Evolutionary conservation across 2,797 vertebrate genomes (phyloP).

Genomic region (Melanotaenia parkinsoni): DNA sequence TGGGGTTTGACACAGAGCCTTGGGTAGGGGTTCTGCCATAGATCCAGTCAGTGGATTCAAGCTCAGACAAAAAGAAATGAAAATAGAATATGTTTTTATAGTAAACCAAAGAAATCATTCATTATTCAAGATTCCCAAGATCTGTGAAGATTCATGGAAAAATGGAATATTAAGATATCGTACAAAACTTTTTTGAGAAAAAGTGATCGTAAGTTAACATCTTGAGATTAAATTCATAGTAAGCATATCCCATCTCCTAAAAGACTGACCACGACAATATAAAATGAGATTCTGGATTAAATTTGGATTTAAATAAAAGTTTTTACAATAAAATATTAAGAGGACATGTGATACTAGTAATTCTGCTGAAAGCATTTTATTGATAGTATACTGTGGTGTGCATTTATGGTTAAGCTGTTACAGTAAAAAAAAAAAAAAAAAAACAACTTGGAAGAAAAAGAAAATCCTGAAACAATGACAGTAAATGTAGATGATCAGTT

Average conservation of each 20-base stretch:
- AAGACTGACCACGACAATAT: not conserved
- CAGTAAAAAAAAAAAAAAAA: constrained; percentile 38
- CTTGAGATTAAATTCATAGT: too few species aligned
- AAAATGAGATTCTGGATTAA: not conserved
- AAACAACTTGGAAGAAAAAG: not conserved
- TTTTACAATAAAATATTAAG: constrained; percentile 13
- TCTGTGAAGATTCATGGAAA: too few species aligned
- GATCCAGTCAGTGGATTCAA: not conserved
- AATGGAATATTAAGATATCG: too few species aligned
- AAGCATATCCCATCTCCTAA: not conserved
- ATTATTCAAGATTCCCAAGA: not conserved
- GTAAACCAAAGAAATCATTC: not conserved
- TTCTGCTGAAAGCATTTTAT: constrained; percentile 58
- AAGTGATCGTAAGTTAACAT: too few species aligned
- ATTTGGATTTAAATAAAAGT: not conserved
- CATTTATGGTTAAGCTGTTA: constrained; percentile 42
- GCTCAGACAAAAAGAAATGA: not conserved
- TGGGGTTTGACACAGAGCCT: not conserved
- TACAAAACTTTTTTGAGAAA: too few species aligned
- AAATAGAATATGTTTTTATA: too few species aligned
- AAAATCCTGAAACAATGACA: constrained; percentile 36
- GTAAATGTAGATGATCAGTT: constrained; percentile 24
- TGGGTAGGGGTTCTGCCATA: not conserved
- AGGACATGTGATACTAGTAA: not conserved
- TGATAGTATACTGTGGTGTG: constrained; percentile 42